Conservation (phyloP, 2,888 invertebrate genomes). For the Strigamia transsilvanica region DNA sequence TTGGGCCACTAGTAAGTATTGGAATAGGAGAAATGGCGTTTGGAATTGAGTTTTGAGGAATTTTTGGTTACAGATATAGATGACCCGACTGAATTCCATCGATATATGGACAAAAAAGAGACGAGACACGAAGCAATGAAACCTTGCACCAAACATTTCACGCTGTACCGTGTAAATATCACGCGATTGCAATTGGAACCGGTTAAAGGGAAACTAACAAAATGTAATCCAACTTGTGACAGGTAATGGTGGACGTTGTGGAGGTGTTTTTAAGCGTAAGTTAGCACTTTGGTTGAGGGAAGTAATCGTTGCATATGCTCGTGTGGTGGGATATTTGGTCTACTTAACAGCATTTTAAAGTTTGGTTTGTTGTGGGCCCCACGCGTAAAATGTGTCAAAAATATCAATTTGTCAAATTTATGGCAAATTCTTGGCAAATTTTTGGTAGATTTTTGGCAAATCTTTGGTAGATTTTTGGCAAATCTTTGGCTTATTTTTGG, state of each 20-base stretch:
- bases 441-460: too few relatives aligned
- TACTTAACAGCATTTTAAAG: too few relatives aligned
- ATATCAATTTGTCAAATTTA: too few relatives aligned
- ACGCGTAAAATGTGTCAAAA: too few relatives aligned
- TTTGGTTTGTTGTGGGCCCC: too few relatives aligned
- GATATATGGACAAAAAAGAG: conserved; percentile 36
- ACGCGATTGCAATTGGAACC: conserved; percentile 48
- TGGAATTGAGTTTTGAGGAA: background rate
- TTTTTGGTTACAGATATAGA: background rate
- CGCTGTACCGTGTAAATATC: conserved; percentile 51
- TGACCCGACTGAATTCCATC: conserved; percentile 17
- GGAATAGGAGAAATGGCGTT: background rate
- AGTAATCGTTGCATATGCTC: too few relatives aligned
- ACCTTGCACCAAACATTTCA: conserved; percentile 50
- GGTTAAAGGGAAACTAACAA: conserved; percentile 46
- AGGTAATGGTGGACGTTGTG: conserved; percentile 43
- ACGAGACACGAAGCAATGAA: conserved; percentile 18
- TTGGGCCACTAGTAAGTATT: conserved; percentile 10
- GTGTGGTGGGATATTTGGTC: too few relatives aligned
- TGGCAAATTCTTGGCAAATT: too few relatives aligned
- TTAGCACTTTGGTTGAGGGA: too few relatives aligned
- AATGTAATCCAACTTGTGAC: conserved; percentile 52
- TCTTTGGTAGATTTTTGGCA: too few relatives aligned
- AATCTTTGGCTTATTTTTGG: too few relatives aligned
- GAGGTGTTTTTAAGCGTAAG: background rate